Evolutionary conservation across 1,140 invertebrate genomes (phyloP), one percentile per base, ranked within the genome.

Genomic region (Sitodiplosis mosellana): DNA sequence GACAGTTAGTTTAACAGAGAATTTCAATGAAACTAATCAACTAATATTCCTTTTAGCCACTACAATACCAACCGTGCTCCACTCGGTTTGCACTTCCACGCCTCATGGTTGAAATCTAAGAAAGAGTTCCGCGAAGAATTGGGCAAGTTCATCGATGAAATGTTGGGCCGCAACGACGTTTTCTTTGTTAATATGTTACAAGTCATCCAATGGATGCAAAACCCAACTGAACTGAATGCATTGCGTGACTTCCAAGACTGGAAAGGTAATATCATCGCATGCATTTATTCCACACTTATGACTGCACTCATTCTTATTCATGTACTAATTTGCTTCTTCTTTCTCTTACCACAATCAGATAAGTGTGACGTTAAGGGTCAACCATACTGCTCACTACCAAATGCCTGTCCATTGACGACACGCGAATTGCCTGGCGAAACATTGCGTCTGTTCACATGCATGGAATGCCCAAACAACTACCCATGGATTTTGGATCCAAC

Each of bases 161-260:
- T 93, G 79, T 64, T 89, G 44, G 74, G 76, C 48, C 78, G 84
- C 55, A 86, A 86, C 57, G 89, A 96, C 60, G 89, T 94, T 12
- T 94, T 92, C 69, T 92, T 96, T 61, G 87, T 91, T 27, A 93
- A 86, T 43, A 87, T 87, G 68, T 74, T 87, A 51, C 87, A 93
- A 73, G 89, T 94, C 8, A 87, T 96, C 57, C 89, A 94, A 68
- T 96, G 91, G 91, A 94, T 95, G 87, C 89, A 93, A 68, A 87
- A 85, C 52, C 92, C 92, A 36, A 92, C 87, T 3, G 87, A 93
- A 63, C 56, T 92, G 42, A 80, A 83, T 11, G 78, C 77, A 14
- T 73, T 94, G 36, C 74, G 86, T 56, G 89, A 93, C 58, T 93
- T 93, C 76, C 78, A 83, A 58, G 86, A 90, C 60, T 93, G 89